These are phyloP conservation scores for Haliaeetus leucogaster DNA, from an alignment of 2,113 vertebrate genomes.

Conservation along the genomic window DNA sequence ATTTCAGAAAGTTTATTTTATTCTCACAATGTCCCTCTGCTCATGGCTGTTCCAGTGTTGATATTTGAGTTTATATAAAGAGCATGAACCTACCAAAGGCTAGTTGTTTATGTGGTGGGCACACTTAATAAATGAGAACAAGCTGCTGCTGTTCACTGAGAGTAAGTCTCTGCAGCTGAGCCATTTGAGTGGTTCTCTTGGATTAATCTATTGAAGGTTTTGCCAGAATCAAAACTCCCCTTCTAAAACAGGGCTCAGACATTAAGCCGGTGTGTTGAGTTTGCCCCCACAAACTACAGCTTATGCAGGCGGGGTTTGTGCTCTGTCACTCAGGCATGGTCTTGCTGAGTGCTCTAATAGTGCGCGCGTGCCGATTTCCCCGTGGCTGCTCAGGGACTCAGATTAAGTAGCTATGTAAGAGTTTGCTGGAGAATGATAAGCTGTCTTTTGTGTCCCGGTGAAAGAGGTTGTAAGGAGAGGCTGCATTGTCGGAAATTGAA, in stretches of 20 bases:
- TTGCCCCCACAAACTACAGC: not conserved
- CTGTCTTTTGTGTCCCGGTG: not conserved
- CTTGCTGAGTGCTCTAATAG: not conserved
- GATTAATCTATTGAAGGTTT: not conserved
- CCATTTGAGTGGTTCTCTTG: not conserved
- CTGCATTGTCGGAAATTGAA: fast-evolving
- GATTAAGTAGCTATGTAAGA: not conserved
- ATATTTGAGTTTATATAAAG: not conserved
- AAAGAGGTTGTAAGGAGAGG: not conserved
- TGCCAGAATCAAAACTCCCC: not conserved
- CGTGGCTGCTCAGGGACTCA: not conserved
- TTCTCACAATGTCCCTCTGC: not conserved
- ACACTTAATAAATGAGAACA: not conserved
- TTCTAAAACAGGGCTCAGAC: not conserved
- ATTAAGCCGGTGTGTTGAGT: fast-evolving
- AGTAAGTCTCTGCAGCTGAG: not conserved
- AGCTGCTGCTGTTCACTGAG: not conserved
- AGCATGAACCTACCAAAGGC: not conserved
- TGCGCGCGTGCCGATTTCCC: not conserved
- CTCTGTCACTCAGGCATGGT: not conserved
- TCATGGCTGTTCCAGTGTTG: not conserved
- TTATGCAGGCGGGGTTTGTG: not conserved
- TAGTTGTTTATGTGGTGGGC: not conserved
- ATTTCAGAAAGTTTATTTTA: not conserved
- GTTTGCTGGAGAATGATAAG: not conserved